Base-by-base conservation (phyloP, 92 coral and sea anemone species). In the Bergia sp. region DNA sequence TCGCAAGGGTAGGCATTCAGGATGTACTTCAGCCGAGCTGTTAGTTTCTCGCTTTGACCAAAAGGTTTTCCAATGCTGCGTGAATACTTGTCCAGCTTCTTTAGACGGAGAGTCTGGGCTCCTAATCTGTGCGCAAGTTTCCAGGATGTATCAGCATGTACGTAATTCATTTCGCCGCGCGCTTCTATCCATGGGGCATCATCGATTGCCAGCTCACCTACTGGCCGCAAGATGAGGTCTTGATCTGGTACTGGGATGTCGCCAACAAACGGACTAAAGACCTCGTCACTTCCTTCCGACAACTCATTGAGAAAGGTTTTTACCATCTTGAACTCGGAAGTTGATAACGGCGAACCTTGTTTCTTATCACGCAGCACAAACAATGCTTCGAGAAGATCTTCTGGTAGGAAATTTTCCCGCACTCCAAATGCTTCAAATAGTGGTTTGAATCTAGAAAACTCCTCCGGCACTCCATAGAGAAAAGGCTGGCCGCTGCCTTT, bases 1-100 rank as follows among this genome's bases (percentile, higher is more conserved):
- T 94, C 99, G 88, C 97, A 93, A 37, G 98, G 99, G 90, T 97
- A 95, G 12, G 99, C 93, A 47, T 91, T 86, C 5, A 97, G 91
- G 71, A 93, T 94, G 83, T 88, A 92, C 85, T 94, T 96, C 21
- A 97, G 80, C 57, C 97, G 89, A 76, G 78, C 86, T 20, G 99
- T 97, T 10, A 97, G 86, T 65, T 91, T 93, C 73, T 97, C 99
- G 58, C 92, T 93, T 85, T 97, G 99, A 23, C 98, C 98, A 92
- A 97, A 97, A 49, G 97, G 94, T 41, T 82, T 93, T 75, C 98
- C 98, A 61, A 95, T 77, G 74, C 89, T 79, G 49, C 93, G 92
- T 20, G 98, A 95, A 83, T 95, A 95, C 83, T 91, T 94, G 91
- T 86, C 90, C 47, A 95, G 82, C 76, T 90, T 93, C 72, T 89